Evolutionary conservation across 1,140 invertebrate genomes (phyloP).

Genomic region (Diuraphis noxia): DNA sequence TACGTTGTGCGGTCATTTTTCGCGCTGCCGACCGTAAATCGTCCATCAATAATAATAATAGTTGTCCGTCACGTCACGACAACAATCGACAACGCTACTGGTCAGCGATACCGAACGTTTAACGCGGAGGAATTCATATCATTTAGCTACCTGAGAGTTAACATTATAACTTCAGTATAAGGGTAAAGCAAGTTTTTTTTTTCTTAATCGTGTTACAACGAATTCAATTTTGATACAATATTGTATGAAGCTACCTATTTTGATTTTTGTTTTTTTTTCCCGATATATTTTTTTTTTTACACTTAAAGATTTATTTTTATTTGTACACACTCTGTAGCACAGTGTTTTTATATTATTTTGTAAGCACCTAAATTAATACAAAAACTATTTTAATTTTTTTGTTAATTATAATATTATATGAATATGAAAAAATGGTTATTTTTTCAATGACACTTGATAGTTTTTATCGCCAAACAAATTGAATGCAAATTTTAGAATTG

Average conservation of each 20-base stretch:
- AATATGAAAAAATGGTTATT: no score
- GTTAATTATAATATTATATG: no score
- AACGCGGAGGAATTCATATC: neutral
- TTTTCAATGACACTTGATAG: neutral
- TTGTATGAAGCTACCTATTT: no score
- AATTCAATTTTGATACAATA: no score
- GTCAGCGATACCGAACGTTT: no score
- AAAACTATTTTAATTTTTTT: no score
- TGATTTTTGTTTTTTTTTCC: no score
- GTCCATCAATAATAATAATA: neutral
- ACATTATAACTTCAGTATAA: neutral
- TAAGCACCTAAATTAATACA: neutral
- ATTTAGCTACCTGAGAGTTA: neutral
- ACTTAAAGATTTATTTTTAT: neutral
- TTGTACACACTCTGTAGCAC: neutral
- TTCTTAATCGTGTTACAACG: no score
- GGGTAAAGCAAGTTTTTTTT: no score
- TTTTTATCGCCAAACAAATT: neutral
- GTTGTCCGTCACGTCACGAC: neutral
- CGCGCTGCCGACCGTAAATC: no score
- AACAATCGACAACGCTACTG: neutral
- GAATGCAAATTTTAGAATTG: neutral
- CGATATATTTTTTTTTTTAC: neutral
- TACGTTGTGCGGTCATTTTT: accelerated
- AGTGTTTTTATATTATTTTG: neutral